Evolutionary conservation across 1,140 invertebrate species (phyloP), one percentile per base, ranked within the genome.

Genomic region (Mizuhopecten yessoensis): DNA sequence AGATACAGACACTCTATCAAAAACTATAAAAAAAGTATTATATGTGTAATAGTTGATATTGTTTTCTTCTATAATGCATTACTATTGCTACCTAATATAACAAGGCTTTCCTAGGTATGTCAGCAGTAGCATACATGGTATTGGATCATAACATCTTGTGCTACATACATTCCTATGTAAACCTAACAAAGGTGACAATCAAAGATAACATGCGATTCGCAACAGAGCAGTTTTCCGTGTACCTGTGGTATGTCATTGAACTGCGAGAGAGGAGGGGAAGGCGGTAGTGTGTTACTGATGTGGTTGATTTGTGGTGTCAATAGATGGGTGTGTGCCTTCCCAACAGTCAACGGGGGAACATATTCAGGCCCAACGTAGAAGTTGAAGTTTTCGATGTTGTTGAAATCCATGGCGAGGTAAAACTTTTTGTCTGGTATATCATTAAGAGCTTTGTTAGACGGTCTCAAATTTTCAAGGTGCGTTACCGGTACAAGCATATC

Each of bases 261-360:
- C 33, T 98, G 97, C 0, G 98, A 97, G 34, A 99, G 95, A 0
- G 98, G 96, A 0, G 98, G 98, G 91, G 98, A 97, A 0, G 98
- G 95, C 0, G 98, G 98, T 91, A 98, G 96, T 94, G 97, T 97
- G 97, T 98, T 97, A 45, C 98, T 97, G 91, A 99, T 98, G 94
- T 98, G 98, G 96, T 99, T 99, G 2, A 99, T 96, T 96, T 99
- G 98, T 0, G 98, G 98, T 0, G 98, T 98, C 91, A 97, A 97
- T 0, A 98, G 94, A 97, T 20, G 86, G 10, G 94, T 97, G 95
- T 45, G 0, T 39, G 34, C 86, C 13, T 92, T 57, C 36, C 9
- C 42, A 20, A 93, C 88, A 0, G 88, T 87, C 0, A 57, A 86
- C 45, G 23, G 7, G 34, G 34, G 20, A 88, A 34, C 88, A 88